These are phyloP conservation scores for Heterodera filipjevi DNA, from an alignment of 2,888 invertebrate genomes.

Conservation along the genomic window DNA sequence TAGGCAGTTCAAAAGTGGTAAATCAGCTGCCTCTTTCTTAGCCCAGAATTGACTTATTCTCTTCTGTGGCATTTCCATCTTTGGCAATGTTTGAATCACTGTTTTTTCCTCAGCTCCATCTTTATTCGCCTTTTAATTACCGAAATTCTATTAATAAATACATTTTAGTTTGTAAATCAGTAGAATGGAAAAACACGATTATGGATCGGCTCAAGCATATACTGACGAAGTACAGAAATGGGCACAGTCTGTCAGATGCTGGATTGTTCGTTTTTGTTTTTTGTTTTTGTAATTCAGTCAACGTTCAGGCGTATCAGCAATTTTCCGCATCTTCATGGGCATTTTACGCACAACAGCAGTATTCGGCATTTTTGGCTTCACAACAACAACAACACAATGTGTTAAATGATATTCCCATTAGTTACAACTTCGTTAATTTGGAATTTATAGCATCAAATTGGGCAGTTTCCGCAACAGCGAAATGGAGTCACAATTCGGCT, in stretches of 20 bases:
- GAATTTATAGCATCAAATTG: background rate
- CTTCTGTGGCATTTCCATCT: no score
- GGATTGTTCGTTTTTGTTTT: constrained; percentile 24
- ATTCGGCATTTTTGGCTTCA: constrained; percentile 5
- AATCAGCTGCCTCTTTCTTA: no score
- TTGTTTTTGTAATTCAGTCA: background rate
- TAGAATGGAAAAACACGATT: constrained; percentile 40
- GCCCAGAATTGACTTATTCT: no score
- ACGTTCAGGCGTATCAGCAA: constrained; percentile 30
- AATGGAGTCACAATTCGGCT: constrained; percentile 20
- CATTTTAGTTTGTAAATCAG: no score
- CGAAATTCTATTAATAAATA: no score
- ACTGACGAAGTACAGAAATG: constrained; percentile 42
- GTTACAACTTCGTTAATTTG: constrained; percentile 5
- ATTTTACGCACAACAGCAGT: constrained; percentile 34
- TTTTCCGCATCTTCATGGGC: constrained; percentile 29
- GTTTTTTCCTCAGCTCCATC: no score
- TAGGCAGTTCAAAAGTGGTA: no score
- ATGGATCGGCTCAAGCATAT: constrained; percentile 46
- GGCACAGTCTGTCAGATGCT: constrained; percentile 21
- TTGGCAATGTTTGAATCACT: no score
- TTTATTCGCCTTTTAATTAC: no score
- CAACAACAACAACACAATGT: constrained; percentile 22
- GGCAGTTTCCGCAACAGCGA: constrained; percentile 13
- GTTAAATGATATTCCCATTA: background rate